phyloP scores from a whole-genome alignment of 2,113 vertebrate genomes.

The Naja naja region DNA sequence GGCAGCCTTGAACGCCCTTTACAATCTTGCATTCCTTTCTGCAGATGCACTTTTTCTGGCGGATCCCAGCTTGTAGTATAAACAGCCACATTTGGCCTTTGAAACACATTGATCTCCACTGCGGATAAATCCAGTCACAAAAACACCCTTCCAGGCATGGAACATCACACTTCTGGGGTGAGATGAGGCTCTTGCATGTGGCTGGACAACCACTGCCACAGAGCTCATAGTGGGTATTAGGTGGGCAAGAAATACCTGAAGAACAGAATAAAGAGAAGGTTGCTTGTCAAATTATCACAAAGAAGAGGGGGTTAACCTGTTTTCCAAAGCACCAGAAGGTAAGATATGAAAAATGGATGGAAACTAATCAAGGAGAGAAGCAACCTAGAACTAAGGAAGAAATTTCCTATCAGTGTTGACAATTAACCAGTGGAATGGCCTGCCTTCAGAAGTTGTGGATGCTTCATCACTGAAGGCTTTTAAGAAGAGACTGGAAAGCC shows the following conservation, averaged over 20 bases:
- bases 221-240: conserved; percentile 63
- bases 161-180: conserved; percentile 22
- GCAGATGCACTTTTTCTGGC: conserved; percentile 29
- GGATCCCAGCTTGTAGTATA: conserved; percentile 52
- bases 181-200: conserved; percentile 39
- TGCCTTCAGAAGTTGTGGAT: background rate
- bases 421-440: background rate
- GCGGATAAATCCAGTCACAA: conserved; percentile 59
- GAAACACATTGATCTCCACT: conserved; percentile 59
- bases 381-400: background rate
- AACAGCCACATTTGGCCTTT: conserved; percentile 58
- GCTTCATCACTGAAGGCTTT: background rate
- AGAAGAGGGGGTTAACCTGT: background rate
- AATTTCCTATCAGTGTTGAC: background rate
- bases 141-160: conserved; percentile 58
- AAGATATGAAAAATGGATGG: background rate
- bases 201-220: conserved; percentile 59
- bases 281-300: background rate
- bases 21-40: conserved; percentile 39
- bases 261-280: background rate
- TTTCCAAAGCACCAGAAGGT: background rate
- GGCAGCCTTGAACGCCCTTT: conserved; percentile 31
- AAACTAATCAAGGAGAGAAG: background rate
- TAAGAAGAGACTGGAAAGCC: background rate
- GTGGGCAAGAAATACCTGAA: conserved; percentile 52